A percentile compares a stretch with the other conserved stretches of the same genome.
Evolutionary conservation across 2,888 invertebrate genomes (phyloP).

Genomic region (Dascillus cervinus): DNA sequence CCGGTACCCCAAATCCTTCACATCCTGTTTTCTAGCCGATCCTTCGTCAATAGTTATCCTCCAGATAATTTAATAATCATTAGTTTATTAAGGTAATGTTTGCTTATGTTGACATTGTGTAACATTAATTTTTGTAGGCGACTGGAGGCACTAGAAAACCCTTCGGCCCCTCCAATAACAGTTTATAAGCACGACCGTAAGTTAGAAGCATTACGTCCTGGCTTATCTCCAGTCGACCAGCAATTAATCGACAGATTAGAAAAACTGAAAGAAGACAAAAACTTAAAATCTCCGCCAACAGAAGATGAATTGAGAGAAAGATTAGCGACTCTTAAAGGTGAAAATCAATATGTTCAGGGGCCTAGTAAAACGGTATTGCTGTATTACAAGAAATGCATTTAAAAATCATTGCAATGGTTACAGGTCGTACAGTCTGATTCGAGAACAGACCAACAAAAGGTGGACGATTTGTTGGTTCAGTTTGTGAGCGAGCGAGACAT

Average conservation of each 20-base stretch:
- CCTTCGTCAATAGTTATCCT: not conserved
- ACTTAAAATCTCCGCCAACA: conserved; percentile 43
- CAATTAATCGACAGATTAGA: conserved; percentile 59
- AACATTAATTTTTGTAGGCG: conserved; percentile 32
- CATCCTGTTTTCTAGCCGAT: not conserved
- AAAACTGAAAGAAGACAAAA: conserved; percentile 55
- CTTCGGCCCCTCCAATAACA: conserved; percentile 48
- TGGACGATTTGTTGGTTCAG: conserved; percentile 57
- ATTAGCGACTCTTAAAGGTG: conserved; percentile 60
- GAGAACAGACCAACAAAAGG: conserved; percentile 62
- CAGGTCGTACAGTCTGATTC: no score
- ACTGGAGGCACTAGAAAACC: conserved; percentile 49
- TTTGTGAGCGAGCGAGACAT: conserved; percentile 45
- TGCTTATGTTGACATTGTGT: not conserved
- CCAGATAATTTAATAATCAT: no score
- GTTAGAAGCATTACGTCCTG: conserved; percentile 35
- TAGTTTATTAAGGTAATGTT: not conserved
- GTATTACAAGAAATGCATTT: no score
- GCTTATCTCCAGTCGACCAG: conserved; percentile 48
- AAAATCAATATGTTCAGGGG: conserved; percentile 37
- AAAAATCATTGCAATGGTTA: conserved; percentile 1
- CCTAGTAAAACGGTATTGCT: conserved; percentile 34
- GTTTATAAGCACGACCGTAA: conserved; percentile 43
- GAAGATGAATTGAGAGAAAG: conserved; percentile 59
- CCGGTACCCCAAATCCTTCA: no score